A percentile compares a stretch with the other conserved stretches of the same genome.
phyloP scores from a whole-genome alignment of 2,888 invertebrate genomes.

The Stenolophus ochropezus region DNA sequence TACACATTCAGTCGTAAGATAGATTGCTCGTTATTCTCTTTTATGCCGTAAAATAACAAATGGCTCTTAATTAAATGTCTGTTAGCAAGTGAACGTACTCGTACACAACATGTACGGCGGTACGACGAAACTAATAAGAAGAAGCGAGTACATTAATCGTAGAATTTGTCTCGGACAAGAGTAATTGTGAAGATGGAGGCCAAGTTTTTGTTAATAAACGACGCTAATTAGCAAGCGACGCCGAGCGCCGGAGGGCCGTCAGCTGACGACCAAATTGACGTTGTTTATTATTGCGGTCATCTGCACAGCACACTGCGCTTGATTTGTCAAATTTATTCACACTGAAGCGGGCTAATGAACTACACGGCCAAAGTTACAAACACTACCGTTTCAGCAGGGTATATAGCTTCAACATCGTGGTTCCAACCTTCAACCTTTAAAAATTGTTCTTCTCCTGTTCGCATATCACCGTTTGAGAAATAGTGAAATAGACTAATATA shows the following conservation, averaged over 20 bases:
- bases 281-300: conserved; percentile 58
- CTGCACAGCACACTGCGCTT: conserved; percentile 35
- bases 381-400: not conserved
- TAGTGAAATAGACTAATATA: too few relatives aligned
- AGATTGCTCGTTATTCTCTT: conserved; percentile 39
- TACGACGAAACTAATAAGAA: conserved; percentile 59
- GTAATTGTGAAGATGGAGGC: conserved; percentile 52
- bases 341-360: not conserved
- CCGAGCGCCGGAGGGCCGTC: not conserved
- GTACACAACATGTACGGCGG: conserved; percentile 21
- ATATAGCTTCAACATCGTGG: too few relatives aligned
- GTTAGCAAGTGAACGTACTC: conserved; percentile 32
- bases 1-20: conserved; percentile 18
- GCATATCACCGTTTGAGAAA: too few relatives aligned
- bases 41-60: conserved; percentile 47
- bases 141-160: conserved; percentile 60
- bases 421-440: too few relatives aligned
- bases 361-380: not conserved
- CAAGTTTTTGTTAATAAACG: conserved; percentile 59
- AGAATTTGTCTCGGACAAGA: conserved; percentile 57
- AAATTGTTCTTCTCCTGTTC: too few relatives aligned
- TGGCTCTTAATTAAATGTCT: conserved; percentile 46
- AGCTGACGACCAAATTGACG: conserved; percentile 29
- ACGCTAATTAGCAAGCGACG: conserved; percentile 50
- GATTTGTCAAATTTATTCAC: conserved; percentile 52